Evolutionary conservation across 53 echinoderm and acorn worm genomes (phyloP).

Genomic region (Echinarachnius parma): DNA sequence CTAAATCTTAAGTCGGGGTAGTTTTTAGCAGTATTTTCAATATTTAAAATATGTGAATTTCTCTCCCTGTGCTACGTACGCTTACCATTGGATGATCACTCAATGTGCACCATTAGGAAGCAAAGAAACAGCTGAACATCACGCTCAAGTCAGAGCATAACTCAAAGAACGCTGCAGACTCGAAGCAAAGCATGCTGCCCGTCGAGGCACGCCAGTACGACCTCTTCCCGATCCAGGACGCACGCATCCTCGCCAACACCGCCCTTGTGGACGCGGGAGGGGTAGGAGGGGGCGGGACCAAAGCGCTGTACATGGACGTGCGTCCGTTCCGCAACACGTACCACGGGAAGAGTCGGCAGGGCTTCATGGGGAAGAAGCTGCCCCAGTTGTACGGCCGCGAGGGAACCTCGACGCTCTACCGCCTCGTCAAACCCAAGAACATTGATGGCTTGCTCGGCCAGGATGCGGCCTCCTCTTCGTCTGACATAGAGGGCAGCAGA

Average conservation of each 20-base stretch:
- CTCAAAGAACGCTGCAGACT: neutral
- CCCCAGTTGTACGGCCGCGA: constrained; percentile 41
- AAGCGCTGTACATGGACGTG: constrained; percentile 48
- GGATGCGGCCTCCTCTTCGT: too few species aligned
- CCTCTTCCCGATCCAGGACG: constrained; percentile 23
- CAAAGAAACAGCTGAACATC: constrained; percentile 59
- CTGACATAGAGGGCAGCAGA: too few species aligned
- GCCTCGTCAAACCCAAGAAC: constrained; percentile 52
- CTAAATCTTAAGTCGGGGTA: too few species aligned
- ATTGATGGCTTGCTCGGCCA: too few species aligned
- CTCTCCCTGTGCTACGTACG: too few species aligned
- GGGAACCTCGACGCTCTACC: constrained; percentile 47
- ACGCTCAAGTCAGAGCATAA: constrained; percentile 47
- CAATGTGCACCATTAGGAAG: too few species aligned
- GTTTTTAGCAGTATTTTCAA: too few species aligned
- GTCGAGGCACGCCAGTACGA: constrained; percentile 38
- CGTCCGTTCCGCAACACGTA: constrained; percentile 58
- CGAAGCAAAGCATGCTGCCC: neutral
- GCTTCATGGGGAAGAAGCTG: constrained; percentile 39
- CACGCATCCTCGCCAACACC: constrained; percentile 14
- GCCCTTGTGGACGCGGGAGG: too few species aligned
- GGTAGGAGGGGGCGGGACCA: constrained; percentile 18
- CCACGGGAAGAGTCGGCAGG: constrained; percentile 55
- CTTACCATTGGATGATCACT: too few species aligned
- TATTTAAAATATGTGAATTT: too few species aligned